Evolutionary conservation across 1,140 invertebrate species (phyloP), one percentile per base, ranked within the genome.

Genomic region (Drosophila funebris): DNA sequence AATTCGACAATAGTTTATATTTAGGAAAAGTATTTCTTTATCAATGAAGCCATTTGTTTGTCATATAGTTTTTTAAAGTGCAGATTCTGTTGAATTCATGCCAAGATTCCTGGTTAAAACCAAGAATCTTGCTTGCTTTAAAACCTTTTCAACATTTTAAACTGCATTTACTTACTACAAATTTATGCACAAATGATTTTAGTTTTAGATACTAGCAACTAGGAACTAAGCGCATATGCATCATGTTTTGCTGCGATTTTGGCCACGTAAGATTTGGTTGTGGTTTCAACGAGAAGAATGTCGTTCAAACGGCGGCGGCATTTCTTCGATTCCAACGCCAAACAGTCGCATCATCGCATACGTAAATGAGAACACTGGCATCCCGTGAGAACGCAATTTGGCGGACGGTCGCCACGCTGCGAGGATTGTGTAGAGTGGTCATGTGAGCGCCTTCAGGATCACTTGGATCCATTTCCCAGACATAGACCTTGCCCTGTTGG

Each of bases 401-500:
- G 62, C 98, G 92, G 27, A 99, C 96, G 0, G 98, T 95, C 7
- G 96, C 94, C 0, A 93, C 95, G 88, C 98, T 98, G 80, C 97
- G 95, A 2, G 95, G 95, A 93, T 99, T 97, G 57, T 95, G 94
- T 1, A 99, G 93, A 0, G 96, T 95, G 29, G 95, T 96, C 81
- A 95, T 96, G 24, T 96, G 90, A 9, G 95, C 94, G 50, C 95
- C 94, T 6, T 94, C 94, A 0, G 97, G 97, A 91, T 98, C 96
- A 20, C 95, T 94, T 1, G 95, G 95, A 90, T 97, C 97, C 66
- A 99, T 93, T 92, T 99, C 97, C 97, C 97, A 99, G 0, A 99
- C 96, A 92, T 97, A 98, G 0, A 96, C 96, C 80, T 96, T 96
- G 4, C 98, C 98, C 50, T 95, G 95, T 92, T 98, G 97, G 92